A percentile compares a stretch with the other conserved stretches of the same genome.
Evolutionary conservation across 2,797 vertebrate species (phyloP).

Genomic region (Pipistrellus pipistrellus): DNA sequence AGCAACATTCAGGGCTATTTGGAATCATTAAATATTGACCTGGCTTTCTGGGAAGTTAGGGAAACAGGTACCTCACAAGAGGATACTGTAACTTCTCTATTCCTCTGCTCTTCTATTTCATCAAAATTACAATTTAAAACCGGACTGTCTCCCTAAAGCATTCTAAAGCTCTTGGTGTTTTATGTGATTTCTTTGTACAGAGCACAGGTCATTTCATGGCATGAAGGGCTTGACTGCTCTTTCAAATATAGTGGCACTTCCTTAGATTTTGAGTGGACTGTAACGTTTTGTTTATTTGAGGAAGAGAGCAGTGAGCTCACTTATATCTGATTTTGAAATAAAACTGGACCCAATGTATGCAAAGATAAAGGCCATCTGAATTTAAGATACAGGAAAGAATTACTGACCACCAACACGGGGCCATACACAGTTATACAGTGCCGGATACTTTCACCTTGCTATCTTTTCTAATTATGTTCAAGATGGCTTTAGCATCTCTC

Average conservation of each 20-base stretch:
- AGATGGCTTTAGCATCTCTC: neutral
- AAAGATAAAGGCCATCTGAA: neutral
- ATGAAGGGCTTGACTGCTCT: neutral
- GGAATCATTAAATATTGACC: constrained; percentile 15
- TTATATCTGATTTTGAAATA: constrained; percentile 12
- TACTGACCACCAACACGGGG: neutral
- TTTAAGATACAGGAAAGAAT: constrained; percentile 10
- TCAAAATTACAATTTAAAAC: constrained; percentile 38
- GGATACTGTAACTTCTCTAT: neutral
- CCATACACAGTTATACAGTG: neutral
- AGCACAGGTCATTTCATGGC: neutral
- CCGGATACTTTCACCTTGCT: neutral
- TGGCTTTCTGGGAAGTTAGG: neutral
- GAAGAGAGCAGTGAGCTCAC: neutral
- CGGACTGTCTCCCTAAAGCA: neutral
- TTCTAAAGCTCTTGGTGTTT: neutral
- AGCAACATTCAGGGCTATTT: neutral
- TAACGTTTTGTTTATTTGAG: neutral
- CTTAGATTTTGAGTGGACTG: neutral
- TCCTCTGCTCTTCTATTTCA: constrained; percentile 30
- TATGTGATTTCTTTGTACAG: neutral
- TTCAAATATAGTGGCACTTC: neutral
- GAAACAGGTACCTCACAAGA: neutral
- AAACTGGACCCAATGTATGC: neutral
- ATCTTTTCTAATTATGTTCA: neutral